phyloP scores from a whole-genome alignment of 2,797 vertebrate genomes.

The Parotocinclus haroldoi region DNA sequence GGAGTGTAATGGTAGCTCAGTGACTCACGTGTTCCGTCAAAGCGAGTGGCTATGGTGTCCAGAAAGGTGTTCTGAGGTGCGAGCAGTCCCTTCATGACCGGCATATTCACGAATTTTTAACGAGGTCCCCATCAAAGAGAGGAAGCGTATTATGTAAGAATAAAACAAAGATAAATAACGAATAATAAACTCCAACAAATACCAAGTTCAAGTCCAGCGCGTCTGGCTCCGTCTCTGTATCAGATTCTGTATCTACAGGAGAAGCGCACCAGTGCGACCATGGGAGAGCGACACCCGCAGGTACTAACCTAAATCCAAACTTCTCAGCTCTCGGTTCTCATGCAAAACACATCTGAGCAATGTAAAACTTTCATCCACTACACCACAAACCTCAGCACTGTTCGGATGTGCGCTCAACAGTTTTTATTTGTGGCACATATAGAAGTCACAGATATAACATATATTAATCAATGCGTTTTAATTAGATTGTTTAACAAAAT shows the following conservation, averaged over 20 bases:
- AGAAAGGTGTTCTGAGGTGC: slow-evolving; percentile 79
- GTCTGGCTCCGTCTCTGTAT: not conserved
- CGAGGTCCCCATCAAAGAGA: slow-evolving; percentile 92
- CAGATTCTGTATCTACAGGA: not conserved
- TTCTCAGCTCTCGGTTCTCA: not conserved
- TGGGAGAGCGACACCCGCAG: not conserved
- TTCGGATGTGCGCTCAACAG: no score
- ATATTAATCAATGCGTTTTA: no score
- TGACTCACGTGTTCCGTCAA: slow-evolving; percentile 98
- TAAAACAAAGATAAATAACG: no score
- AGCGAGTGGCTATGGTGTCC: slow-evolving; percentile 84
- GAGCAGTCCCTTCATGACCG: slow-evolving; percentile 98
- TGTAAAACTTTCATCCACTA: no score
- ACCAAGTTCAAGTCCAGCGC: not conserved
- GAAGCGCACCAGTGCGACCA: not conserved
- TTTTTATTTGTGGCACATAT: no score
- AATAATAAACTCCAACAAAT: slow-evolving; percentile 1
- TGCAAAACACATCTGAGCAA: no score
- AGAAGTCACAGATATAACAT: no score
- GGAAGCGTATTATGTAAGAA: slow-evolving; percentile 9
- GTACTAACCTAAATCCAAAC: not conserved
- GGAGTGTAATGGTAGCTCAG: not conserved
- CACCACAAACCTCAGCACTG: no score
- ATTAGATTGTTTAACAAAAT: no score
- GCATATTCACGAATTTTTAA: slow-evolving; percentile 88